Conservation (phyloP, 2,888 invertebrate genomes). For the Catocala nupta region DNA sequence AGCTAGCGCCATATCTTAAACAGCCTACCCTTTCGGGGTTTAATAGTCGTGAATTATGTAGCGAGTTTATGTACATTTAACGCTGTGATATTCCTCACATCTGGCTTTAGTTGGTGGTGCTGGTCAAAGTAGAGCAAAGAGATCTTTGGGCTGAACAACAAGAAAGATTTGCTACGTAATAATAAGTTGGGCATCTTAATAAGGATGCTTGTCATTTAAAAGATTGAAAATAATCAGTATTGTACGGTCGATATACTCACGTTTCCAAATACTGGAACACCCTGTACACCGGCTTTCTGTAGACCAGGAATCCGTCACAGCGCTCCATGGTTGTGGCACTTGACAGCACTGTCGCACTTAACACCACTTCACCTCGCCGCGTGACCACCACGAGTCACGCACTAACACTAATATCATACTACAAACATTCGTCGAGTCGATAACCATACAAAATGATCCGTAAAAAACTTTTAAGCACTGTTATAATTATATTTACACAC, state of each 20-base stretch:
- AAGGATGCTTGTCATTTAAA: too few relatives aligned
- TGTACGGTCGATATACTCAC: conserved; percentile 85
- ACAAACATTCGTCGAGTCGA: conserved; percentile 37
- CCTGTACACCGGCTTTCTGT: conserved; percentile 93
- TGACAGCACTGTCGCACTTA: conserved; percentile 48
- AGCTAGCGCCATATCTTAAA: too few relatives aligned
- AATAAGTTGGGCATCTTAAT: too few relatives aligned
- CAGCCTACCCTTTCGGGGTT: too few relatives aligned
- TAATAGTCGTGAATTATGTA: too few relatives aligned
- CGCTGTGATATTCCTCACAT: too few relatives aligned
- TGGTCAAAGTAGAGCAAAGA: too few relatives aligned
- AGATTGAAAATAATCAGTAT: too few relatives aligned
- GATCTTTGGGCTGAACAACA: too few relatives aligned
- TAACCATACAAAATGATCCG: conserved; percentile 35
- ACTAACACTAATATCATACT: conserved; percentile 36
- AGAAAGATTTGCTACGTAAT: too few relatives aligned
- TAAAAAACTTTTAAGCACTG: conserved; percentile 48
- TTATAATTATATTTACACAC: conserved; percentile 47
- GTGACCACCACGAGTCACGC: conserved; percentile 51
- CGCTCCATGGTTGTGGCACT: conserved; percentile 88
- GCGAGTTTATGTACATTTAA: too few relatives aligned
- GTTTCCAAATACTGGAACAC: conserved; percentile 94
- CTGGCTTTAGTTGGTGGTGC: too few relatives aligned
- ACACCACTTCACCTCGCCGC: conserved; percentile 59
- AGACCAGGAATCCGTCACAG: conserved; percentile 93